Evolutionary conservation across 2,888 invertebrate species (phyloP).

Genomic region (Nyleta sp.): DNA sequence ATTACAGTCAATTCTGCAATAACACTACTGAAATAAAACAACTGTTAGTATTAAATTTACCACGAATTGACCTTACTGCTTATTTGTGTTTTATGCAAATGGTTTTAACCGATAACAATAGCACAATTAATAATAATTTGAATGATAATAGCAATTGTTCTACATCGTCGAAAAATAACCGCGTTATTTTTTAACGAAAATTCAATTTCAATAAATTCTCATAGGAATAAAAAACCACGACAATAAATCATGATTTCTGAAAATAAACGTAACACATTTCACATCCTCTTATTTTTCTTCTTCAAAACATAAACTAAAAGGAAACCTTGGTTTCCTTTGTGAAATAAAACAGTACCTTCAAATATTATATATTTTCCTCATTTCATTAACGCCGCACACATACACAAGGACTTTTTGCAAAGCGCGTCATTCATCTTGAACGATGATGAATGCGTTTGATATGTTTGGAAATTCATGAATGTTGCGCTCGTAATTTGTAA

Average conservation of each 20-base stretch:
- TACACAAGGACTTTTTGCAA: conserved; percentile 19
- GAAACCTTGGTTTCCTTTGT: background rate
- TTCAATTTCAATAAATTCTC: conserved; percentile 15
- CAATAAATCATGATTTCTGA: conserved; percentile 8
- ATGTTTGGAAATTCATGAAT: conserved; percentile 50
- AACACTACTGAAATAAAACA: too few relatives aligned
- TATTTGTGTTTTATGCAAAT: conserved; percentile 1
- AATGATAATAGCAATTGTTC: conserved; percentile 1
- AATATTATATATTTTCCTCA: conserved; percentile 17
- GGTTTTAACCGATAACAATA: background rate
- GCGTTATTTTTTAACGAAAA: background rate
- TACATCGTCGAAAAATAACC: background rate
- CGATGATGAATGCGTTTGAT: conserved; percentile 42
- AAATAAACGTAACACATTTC: conserved; percentile 21
- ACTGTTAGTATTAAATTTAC: too few relatives aligned
- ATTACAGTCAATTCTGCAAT: too few relatives aligned
- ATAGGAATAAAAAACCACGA: background rate
- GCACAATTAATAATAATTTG: conserved; percentile 2
- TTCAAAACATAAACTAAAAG: conserved; percentile 4
- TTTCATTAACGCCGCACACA: conserved; percentile 37
- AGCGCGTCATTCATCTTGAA: conserved; percentile 33
- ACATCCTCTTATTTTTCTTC: conserved; percentile 11
- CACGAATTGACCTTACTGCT: too few relatives aligned
- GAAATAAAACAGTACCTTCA: conserved; percentile 13
- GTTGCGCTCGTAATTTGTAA: conserved; percentile 41